phyloP scores from a whole-genome alignment of 1,140 invertebrate species.

The Magallana angulata region DNA sequence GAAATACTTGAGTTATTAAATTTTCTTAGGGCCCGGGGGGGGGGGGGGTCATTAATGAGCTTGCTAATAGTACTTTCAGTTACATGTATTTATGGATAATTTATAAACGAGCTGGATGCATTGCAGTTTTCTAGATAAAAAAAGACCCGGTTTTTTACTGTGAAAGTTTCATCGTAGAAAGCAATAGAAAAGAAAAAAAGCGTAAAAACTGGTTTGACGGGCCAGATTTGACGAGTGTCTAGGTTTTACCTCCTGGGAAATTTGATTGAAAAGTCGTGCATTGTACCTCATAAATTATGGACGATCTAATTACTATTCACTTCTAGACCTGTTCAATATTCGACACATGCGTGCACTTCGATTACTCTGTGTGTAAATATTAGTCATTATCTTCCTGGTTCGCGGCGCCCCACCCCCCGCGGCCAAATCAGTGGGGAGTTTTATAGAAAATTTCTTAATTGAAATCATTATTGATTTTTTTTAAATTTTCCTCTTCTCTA shows the following conservation, averaged over 20 bases:
- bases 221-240: neutral
- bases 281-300: conserved; percentile 6
- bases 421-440: neutral
- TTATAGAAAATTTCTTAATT: too few relatives aligned
- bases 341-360: neutral
- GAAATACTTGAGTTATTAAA: too few relatives aligned
- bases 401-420: neutral
- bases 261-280: conserved; percentile 19
- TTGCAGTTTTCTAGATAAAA: neutral
- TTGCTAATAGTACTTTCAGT: too few relatives aligned
- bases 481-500: too few relatives aligned
- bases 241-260: neutral
- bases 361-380: neutral
- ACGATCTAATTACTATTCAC: conserved; percentile 17
- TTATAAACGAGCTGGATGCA: too few relatives aligned
- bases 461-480: too few relatives aligned
- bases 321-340: conserved; percentile 27
- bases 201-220: neutral
- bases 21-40: too few relatives aligned
- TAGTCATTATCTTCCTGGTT: conserved; percentile 14
- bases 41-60: too few relatives aligned
- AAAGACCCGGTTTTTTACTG: neutral
- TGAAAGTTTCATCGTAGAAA: neutral
- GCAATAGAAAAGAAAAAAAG: too few relatives aligned
- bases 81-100: too few relatives aligned